A percentile compares a stretch with the other conserved stretches of the same genome.
phyloP scores from a whole-genome alignment of 2,113 vertebrate species.

The Platysternon megacephalum region DNA sequence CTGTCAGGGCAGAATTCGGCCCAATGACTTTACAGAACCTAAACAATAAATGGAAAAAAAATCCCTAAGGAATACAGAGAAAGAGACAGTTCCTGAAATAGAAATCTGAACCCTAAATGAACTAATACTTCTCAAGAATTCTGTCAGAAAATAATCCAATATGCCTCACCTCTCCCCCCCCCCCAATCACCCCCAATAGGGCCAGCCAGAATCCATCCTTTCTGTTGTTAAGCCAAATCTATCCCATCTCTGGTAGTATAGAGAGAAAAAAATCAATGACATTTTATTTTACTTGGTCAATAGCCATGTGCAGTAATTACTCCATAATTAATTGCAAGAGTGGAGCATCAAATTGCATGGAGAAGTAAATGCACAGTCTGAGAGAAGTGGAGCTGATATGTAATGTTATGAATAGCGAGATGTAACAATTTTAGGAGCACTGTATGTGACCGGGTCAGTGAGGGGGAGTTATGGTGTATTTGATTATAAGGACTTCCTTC shows the following conservation, averaged over 20 bases:
- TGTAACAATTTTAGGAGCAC: background rate
- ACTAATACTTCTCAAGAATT: background rate
- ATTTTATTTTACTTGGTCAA: background rate
- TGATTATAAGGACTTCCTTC: background rate
- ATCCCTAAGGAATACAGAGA: fast-evolving
- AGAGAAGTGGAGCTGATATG: background rate
- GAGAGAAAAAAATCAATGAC: constrained; percentile 2
- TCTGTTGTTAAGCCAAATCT: background rate
- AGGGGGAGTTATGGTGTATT: background rate
- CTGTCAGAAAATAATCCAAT: background rate
- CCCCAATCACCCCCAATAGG: fast-evolving
- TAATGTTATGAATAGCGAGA: fast-evolving
- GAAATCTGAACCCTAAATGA: background rate
- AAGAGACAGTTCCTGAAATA: background rate
- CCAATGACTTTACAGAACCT: background rate
- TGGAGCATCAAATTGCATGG: background rate
- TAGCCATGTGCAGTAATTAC: background rate
- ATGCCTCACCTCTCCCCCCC: background rate
- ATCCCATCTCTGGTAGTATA: background rate
- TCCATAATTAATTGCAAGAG: background rate
- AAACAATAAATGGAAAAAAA: background rate
- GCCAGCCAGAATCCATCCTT: background rate
- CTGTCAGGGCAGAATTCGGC: background rate
- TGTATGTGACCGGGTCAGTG: background rate
- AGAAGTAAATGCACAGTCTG: fast-evolving